Percentiles rank a stretch among this genome's conserved stretches.
phyloP scores from a whole-genome alignment of 2,888 invertebrate genomes.

The Catocala fraxini region DNA sequence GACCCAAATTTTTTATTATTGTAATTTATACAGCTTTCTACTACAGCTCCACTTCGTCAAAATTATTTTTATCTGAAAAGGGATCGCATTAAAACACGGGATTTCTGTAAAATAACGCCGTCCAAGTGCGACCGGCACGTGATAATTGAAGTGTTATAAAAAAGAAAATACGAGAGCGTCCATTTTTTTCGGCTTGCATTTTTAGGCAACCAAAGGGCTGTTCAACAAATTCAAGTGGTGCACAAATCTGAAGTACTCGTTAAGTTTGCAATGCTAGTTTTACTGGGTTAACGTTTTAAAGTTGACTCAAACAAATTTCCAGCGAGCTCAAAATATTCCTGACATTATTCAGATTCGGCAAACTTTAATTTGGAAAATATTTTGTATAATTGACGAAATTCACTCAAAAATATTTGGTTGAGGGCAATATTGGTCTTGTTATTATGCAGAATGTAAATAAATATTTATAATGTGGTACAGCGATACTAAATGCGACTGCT shows the following conservation, averaged over 20 bases:
- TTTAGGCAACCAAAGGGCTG: constrained; percentile 16
- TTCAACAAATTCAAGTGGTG: constrained; percentile 26
- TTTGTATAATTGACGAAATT: too few relatives aligned
- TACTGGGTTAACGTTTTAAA: not conserved
- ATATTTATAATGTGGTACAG: too few relatives aligned
- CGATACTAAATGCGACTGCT: too few relatives aligned
- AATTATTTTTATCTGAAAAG: not conserved
- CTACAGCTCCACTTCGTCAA: not conserved
- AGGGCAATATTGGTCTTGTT: too few relatives aligned
- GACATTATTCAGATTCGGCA: too few relatives aligned
- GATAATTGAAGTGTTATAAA: constrained; percentile 28
- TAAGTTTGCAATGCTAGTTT: not conserved
- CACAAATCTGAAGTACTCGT: constrained; percentile 16
- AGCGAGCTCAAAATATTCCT: not conserved
- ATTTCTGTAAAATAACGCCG: constrained; percentile 13
- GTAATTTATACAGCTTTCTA: not conserved
- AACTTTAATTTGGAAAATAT: too few relatives aligned
- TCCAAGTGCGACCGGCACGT: constrained; percentile 6
- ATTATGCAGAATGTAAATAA: too few relatives aligned
- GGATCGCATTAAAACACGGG: constrained; percentile 6
- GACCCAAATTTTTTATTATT: too few relatives aligned
- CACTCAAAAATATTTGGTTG: too few relatives aligned
- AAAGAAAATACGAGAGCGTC: not conserved
- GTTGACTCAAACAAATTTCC: not conserved
- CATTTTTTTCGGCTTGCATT: constrained; percentile 23